Evolutionary conservation across 2,797 vertebrate genomes (phyloP).

Genomic region (Saxicola maurus): DNA sequence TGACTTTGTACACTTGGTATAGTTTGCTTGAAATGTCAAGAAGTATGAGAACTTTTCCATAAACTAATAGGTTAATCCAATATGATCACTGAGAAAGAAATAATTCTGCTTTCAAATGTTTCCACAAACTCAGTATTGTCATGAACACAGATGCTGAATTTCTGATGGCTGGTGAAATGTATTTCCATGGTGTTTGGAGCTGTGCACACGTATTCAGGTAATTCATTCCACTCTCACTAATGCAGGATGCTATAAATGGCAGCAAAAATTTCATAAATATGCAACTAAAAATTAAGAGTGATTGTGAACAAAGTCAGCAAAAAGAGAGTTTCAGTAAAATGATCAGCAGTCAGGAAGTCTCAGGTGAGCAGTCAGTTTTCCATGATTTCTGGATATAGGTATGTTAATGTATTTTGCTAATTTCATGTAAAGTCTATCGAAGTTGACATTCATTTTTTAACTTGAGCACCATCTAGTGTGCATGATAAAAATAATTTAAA

Average conservation of each 20-base stretch:
- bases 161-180: background rate
- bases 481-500: background rate
- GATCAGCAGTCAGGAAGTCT: background rate
- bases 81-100: conserved; percentile 5
- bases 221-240: background rate
- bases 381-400: background rate
- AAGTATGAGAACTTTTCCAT: background rate
- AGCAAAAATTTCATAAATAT: background rate
- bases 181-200: background rate
- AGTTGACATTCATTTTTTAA: conserved; percentile 19
- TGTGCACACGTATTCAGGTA: background rate
- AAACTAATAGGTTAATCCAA: conserved; percentile 8
- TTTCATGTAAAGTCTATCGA: background rate
- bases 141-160: background rate
- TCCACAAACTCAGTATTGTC: background rate
- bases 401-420: background rate
- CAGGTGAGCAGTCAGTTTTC: background rate
- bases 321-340: background rate
- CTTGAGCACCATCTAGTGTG: conserved; percentile 63
- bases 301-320: background rate
- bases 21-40: conserved; percentile 24
- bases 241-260: background rate
- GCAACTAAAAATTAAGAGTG: background rate
- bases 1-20: background rate
- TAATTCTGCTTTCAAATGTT: conserved; percentile 5